Base-by-base conservation (phyloP, 2,797 vertebrate species). In the Salmo trutta region DNA sequence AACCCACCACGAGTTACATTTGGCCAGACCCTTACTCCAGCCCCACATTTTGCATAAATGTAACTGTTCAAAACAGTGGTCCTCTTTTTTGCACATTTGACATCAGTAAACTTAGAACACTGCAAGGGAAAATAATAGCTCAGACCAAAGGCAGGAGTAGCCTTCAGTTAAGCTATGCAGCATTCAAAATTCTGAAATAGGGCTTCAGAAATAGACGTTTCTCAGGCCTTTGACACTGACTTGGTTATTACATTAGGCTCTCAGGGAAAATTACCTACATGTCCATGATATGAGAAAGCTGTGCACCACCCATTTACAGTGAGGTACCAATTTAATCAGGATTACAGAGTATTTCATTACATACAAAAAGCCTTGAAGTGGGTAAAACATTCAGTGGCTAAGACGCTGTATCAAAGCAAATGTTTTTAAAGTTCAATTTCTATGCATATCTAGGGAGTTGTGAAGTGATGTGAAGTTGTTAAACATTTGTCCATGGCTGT, bases 21-120 rank as follows among this genome's bases (percentile, higher is more conserved):
- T 1, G 64, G 62, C 68, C 68, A 76, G 76, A 84, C 78, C 65
- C 76, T 69, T 74, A 76, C 78, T 77, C 80, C 77, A 82, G 74
- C 65, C 62, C 66, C 70, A 67, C 76, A 82, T 47, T 47, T 12
- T 12, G 10, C 41, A 47, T 47, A 47, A 3, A 47, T 47, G 41
- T 47, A 47, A 12, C 10, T 47, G 41, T 2, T 41, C 36, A 16
- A 19, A 21, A 36, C n/a, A 12, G 73, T 75, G 59, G 66, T 71
- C 83, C n/a, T 77, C 54, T 41, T 75, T 70, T 77, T 65, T 79
- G 52, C 67, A 81, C 19, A 71, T 47, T 51, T 80, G n/a, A 15
- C 41, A 47, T 47, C 59, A 8, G 2, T 14, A 3, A 56, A 70
- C 69, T 76, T 56, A 31, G 75, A 36, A 16, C 21, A 65, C 65